Evolutionary conservation across 2,888 invertebrate genomes (phyloP).

Genomic region (Gastrophysa polygoni): DNA sequence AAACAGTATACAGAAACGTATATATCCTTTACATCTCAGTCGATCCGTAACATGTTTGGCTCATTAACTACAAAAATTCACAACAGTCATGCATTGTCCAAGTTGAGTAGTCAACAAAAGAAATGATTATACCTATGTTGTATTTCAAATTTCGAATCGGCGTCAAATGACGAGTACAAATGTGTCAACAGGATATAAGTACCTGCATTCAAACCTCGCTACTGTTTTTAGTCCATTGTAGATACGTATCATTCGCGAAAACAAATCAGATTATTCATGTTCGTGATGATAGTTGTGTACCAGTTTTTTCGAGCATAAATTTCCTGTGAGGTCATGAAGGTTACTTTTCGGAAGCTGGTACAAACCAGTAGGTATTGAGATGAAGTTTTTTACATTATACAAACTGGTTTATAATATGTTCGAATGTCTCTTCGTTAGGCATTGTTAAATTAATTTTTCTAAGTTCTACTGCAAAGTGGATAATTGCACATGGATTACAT

Average conservation of each 20-base stretch:
- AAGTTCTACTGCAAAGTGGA: too few species aligned
- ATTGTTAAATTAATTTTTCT: too few species aligned
- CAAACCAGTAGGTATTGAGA: not conserved
- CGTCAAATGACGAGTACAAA: not conserved
- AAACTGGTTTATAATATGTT: not conserved
- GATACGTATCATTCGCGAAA: not conserved
- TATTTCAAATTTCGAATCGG: conserved; percentile 12
- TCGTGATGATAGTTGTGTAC: not conserved
- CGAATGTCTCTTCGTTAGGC: too few species aligned
- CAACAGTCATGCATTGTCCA: conserved; percentile 16
- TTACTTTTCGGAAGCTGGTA: not conserved
- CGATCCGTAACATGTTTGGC: too few species aligned
- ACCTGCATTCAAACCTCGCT: not conserved
- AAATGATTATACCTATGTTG: conserved; percentile 16
- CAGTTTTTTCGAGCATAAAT: not conserved
- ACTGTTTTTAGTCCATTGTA: not conserved
- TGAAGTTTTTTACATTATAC: not conserved
- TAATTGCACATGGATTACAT: too few species aligned
- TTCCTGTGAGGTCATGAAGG: not conserved
- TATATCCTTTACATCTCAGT: too few species aligned
- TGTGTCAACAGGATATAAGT: conserved; percentile 12
- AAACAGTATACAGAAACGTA: too few species aligned
- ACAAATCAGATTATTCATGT: not conserved
- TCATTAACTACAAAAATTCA: conserved; percentile 20
- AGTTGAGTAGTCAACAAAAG: conserved; percentile 10